Percentiles rank a stretch among this genome's conserved stretches.
These are phyloP conservation scores for Heliconius himera DNA, from an alignment of 1,140 invertebrate species.

Conservation along the genomic window DNA sequence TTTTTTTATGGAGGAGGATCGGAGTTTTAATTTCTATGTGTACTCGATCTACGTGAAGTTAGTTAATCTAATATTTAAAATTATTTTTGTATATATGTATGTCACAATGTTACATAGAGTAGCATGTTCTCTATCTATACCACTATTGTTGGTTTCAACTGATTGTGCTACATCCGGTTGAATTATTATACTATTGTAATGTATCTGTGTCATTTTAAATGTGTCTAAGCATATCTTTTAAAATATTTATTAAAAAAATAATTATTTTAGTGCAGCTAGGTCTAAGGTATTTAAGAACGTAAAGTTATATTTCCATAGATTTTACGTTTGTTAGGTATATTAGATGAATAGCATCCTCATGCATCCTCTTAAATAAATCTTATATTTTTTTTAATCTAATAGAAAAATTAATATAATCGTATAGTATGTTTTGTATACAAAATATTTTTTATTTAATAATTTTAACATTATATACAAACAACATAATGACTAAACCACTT, in stretches of 20 bases:
- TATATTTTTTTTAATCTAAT: too few relatives aligned
- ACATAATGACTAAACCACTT: background rate
- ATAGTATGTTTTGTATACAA: too few relatives aligned
- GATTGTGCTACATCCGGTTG: conserved; percentile 25
- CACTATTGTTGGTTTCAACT: conserved; percentile 22
- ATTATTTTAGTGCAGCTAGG: background rate
- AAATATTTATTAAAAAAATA: background rate
- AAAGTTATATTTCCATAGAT: too few relatives aligned
- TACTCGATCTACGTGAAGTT: background rate
- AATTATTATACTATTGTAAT: background rate
- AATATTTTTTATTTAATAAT: background rate
- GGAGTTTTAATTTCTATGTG: too few relatives aligned
- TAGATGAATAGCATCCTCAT: too few relatives aligned
- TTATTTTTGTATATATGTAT: background rate
- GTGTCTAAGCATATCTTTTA: background rate
- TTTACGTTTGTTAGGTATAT: too few relatives aligned
- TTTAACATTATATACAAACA: background rate
- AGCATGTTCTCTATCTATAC: background rate
- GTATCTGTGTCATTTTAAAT: conserved; percentile 8
- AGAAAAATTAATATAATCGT: too few relatives aligned
- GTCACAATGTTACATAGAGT: background rate
- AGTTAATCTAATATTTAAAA: background rate
- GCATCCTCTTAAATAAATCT: too few relatives aligned
- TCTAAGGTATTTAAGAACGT: background rate
- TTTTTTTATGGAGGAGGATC: too few relatives aligned